Evolutionary conservation across 2,888 invertebrate genomes (phyloP).

Genomic region (Cantharis rufa): DNA sequence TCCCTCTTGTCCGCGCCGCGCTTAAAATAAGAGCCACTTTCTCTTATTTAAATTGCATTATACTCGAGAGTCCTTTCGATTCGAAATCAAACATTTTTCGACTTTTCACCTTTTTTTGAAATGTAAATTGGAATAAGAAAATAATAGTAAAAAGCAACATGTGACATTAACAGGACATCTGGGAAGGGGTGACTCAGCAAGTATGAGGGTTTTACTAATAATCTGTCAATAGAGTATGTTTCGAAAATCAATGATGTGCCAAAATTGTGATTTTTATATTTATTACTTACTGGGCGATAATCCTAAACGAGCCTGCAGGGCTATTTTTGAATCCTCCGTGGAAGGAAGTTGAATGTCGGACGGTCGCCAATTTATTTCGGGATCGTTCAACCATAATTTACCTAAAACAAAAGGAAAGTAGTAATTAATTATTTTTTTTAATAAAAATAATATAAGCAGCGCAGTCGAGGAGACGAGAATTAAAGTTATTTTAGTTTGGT

Average conservation of each 20-base stretch:
- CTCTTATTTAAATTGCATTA: conserved; percentile 58
- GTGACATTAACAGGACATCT: conserved; percentile 48
- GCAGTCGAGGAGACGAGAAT: background rate
- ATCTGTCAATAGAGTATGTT: conserved; percentile 52
- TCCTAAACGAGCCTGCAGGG: conserved; percentile 55
- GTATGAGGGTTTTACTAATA: conserved; percentile 47
- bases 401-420: conserved; percentile 48
- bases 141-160: conserved; percentile 41
- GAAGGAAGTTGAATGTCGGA: conserved; percentile 54
- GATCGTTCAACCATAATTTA: conserved; percentile 57
- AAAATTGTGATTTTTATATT: conserved; percentile 34
- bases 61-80: conserved; percentile 44
- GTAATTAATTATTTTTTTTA: background rate
- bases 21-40: conserved; percentile 49
- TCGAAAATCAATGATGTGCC: conserved; percentile 49
- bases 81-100: conserved; percentile 32
- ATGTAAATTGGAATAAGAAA: conserved; percentile 18
- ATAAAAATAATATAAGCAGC: background rate
- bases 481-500: background rate
- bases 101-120: background rate
- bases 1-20: conserved; percentile 42
- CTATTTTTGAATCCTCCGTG: conserved; percentile 55
- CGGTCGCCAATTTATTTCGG: conserved; percentile 56
- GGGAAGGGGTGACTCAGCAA: conserved; percentile 54
- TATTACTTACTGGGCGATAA: conserved; percentile 56